A percentile compares a stretch with the other conserved stretches of the same genome.
Evolutionary conservation across 2,113 vertebrate genomes (phyloP).

Genomic region (Noturus placidus): DNA sequence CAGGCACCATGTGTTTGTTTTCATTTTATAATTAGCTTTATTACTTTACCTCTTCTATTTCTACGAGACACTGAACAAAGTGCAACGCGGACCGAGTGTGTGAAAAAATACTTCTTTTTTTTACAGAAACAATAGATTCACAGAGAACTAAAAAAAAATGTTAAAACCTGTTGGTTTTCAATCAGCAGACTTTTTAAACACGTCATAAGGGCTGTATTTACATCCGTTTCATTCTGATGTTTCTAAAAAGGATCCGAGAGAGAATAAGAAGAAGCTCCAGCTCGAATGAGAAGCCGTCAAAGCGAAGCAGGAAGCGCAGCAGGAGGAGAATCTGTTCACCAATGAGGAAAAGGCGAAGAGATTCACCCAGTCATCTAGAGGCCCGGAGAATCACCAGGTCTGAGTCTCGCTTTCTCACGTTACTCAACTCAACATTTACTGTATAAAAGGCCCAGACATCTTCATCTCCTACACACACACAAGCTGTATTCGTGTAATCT

Average conservation of each 20-base stretch:
- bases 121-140: neutral
- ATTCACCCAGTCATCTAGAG: conserved; percentile 96
- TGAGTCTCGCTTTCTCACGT: neutral
- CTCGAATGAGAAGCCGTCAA: conserved; percentile 72
- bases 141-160: neutral
- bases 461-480: neutral
- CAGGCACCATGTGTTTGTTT: neutral
- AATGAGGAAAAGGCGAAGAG: conserved; percentile 90
- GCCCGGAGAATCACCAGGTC: conserved; percentile 95
- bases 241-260: conserved; percentile 67
- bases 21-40: neutral
- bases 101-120: neutral
- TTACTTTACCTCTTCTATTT: neutral
- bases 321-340: conserved; percentile 85
- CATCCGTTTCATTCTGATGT: neutral
- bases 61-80: neutral
- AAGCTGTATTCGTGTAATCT: neutral
- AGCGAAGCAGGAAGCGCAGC: conserved; percentile 69
- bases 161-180: neutral
- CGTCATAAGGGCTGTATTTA: neutral
- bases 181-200: neutral
- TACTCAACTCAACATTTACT: neutral
- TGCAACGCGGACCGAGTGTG: neutral
- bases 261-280: conserved; percentile 67
- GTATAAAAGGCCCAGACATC: neutral